A percentile compares a stretch with the other conserved stretches of the same genome.
These are phyloP conservation scores for Branchellion lobata DNA, from an alignment of 2,888 invertebrate species.

Conservation along the genomic window DNA sequence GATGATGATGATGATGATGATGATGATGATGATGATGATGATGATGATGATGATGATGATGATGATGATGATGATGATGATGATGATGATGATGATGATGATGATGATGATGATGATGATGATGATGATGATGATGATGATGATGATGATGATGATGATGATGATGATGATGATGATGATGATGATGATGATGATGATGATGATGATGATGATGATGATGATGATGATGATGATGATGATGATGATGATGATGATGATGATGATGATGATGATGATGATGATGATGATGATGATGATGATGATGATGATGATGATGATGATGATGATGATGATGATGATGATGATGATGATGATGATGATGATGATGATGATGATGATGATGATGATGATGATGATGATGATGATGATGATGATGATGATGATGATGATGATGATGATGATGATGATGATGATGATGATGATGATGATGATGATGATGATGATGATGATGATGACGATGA, in stretches of 20 bases:
- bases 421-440: too few species aligned
- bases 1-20: constrained; percentile 35
- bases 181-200: constrained; percentile 14
- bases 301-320: too few species aligned
- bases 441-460: background rate
- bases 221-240: constrained; percentile 14
- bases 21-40: constrained; percentile 37
- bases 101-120: constrained; percentile 34
- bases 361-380: too few species aligned
- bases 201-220: constrained; percentile 14
- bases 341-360: too few species aligned
- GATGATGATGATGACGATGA: constrained; percentile 19
- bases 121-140: constrained; percentile 37
- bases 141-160: constrained; percentile 14
- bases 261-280: too few species aligned
- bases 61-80: constrained; percentile 35
- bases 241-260: background rate
- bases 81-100: constrained; percentile 37
- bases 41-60: constrained; percentile 35
- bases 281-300: too few species aligned
- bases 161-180: constrained; percentile 14
- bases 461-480: too few species aligned
- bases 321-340: too few species aligned
- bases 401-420: too few species aligned
- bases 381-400: too few species aligned